Percentiles rank a stretch among this genome's conserved stretches.
phyloP scores from a whole-genome alignment of 2,797 vertebrate species.

The Diglossa cyanea region DNA sequence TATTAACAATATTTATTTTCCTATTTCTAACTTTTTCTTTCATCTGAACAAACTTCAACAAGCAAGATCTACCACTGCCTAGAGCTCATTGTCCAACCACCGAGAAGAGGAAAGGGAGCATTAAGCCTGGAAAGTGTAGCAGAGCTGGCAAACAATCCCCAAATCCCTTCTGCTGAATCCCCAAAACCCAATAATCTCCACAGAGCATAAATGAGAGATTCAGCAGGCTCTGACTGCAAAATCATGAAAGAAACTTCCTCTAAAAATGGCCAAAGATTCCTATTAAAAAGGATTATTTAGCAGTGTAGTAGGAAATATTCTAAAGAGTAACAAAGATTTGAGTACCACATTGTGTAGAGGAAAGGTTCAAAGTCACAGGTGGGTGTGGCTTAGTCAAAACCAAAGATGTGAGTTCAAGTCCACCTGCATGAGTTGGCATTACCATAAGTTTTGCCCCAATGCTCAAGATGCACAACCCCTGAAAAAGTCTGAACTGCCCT shows the following conservation, averaged over 20 bases:
- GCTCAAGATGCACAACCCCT: not conserved
- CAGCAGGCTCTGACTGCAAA: not conserved
- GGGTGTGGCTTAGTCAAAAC: not conserved
- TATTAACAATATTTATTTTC: not conserved
- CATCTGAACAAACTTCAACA: not conserved
- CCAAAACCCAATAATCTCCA: not conserved
- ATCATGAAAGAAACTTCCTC: not conserved
- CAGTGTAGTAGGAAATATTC: not conserved
- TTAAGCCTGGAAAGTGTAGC: not conserved
- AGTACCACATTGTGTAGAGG: not conserved
- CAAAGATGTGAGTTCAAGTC: not conserved
- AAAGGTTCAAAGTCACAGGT: not conserved
- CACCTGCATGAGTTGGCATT: not conserved
- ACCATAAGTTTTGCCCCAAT: not conserved
- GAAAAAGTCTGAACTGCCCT: fast-evolving
- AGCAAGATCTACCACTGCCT: not conserved
- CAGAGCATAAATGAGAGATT: not conserved
- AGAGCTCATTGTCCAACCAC: not conserved
- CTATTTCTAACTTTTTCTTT: not conserved
- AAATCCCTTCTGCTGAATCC: not conserved
- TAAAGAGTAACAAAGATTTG: not conserved
- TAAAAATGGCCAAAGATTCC: not conserved
- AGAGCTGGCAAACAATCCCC: not conserved
- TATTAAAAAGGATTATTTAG: not conserved
- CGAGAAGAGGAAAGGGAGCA: not conserved